These are phyloP conservation scores for Campylomormyrus numenius DNA, from an alignment of 2,113 vertebrate species.

Conservation along the genomic window DNA sequence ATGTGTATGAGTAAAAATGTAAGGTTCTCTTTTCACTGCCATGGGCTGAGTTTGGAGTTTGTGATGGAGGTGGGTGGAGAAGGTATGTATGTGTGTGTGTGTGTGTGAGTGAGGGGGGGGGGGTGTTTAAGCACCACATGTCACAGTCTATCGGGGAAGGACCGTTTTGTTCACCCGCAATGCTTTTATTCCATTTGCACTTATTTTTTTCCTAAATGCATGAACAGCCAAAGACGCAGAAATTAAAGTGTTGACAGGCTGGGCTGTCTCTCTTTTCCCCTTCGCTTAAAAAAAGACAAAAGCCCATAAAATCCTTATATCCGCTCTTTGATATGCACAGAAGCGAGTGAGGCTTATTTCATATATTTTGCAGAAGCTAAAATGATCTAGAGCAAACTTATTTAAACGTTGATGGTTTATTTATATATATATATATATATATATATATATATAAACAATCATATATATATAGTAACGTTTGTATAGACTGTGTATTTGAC, in stretches of 20 bases:
- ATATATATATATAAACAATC: constrained; percentile 23
- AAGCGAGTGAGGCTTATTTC: constrained; percentile 25
- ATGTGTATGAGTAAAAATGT: neutral
- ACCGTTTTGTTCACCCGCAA: neutral
- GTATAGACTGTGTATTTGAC: constrained; percentile 34
- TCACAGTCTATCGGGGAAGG: neutral
- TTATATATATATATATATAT: constrained; percentile 11
- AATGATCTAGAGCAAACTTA: constrained; percentile 30
- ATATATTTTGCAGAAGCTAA: constrained; percentile 34
- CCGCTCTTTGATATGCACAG: constrained; percentile 27
- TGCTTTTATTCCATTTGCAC: constrained; percentile 30
- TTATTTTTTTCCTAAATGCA: constrained; percentile 28
- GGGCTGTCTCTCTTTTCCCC: neutral
- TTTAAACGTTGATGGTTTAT: constrained; percentile 33
- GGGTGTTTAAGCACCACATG: neutral
- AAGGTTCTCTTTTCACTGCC: neutral
- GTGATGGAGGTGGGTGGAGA: neutral
- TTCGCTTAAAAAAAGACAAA: constrained; percentile 12
- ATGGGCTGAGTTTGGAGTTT: neutral
- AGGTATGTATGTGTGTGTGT: neutral
- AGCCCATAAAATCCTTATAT: constrained; percentile 15
- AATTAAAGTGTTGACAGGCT: constrained; percentile 17
- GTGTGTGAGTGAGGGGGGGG: neutral
- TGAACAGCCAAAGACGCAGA: constrained; percentile 53
- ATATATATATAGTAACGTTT: constrained; percentile 21